Evolutionary conservation across 2,888 invertebrate genomes (phyloP).

Genomic region (Trissoscelio sp.): DNA sequence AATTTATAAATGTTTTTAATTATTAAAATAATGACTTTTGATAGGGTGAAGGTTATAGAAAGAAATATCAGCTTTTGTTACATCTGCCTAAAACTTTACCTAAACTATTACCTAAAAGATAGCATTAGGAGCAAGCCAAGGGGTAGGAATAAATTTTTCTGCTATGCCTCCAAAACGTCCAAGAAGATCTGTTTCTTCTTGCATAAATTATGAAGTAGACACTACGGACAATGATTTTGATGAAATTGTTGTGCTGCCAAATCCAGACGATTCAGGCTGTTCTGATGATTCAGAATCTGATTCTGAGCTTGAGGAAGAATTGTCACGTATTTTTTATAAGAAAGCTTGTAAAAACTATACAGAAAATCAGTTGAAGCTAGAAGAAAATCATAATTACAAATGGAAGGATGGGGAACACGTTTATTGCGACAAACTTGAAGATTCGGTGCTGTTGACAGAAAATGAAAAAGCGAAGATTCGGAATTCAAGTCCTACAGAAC

Average conservation of each 20-base stretch:
- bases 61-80: no score
- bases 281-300: slow-evolving; percentile 58
- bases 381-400: slow-evolving; percentile 47
- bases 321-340: slow-evolving; percentile 8
- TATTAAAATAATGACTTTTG: no score
- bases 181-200: slow-evolving; percentile 35
- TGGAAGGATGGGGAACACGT: slow-evolving; percentile 63
- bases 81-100: no score
- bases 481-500: slow-evolving; percentile 43
- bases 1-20: no score
- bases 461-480: slow-evolving; percentile 26
- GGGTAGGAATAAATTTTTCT: no score
- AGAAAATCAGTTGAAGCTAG: slow-evolving; percentile 57
- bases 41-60: no score
- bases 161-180: slow-evolving; percentile 46
- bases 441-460: slow-evolving; percentile 48
- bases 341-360: slow-evolving; percentile 43
- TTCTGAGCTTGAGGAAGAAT: slow-evolving; percentile 30
- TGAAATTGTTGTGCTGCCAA: slow-evolving; percentile 33
- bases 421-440: slow-evolving; percentile 34
- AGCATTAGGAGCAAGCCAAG: no score
- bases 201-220: slow-evolving; percentile 52
- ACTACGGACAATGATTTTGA: slow-evolving; percentile 38
- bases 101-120: no score
- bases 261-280: slow-evolving; percentile 58